Base-by-base conservation (phyloP, 2,888 invertebrate genomes). In the Mycalesis mineus region DNA sequence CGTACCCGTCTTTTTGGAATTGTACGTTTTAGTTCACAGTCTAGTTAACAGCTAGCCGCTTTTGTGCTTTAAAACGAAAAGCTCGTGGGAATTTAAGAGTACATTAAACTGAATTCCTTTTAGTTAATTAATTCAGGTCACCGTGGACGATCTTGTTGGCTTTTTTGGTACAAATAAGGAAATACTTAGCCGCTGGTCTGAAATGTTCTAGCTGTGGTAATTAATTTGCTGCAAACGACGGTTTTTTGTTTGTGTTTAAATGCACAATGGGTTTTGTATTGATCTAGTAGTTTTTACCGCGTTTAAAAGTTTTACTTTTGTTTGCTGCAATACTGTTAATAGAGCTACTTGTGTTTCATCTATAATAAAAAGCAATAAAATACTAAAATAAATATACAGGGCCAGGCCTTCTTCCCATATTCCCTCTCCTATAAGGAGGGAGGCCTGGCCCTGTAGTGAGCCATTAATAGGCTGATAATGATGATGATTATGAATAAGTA, bases 121-220 rank as follows among this genome's bases (percentile, higher is more conserved):
- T 41, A 50, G 50, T 40, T 60, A 60, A 57, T 60, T 60, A 57
- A 57, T 57, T 50, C 50, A 29, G 49, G 22, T 54, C 39, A 13
- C 37, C 41, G 17, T 29, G 39, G 7, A 28, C 39, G 31, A 42
- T 42, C 9, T 17, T 31, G 17, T 41, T 28, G 14, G 15, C 14
- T 29, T 41, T 50, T 22, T 52, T 29, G 14, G 33, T 52, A 33
- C 52, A 42, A 52, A 52, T 42, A 52, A 41, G 11, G 13, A 14
- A 50, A 50, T 29, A 14, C 36, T 42, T 42, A 13, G 22, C 28
- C 6, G 29, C 8, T n/a, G 13, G 7, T 7, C 31, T 31, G 14
- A n/a, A 28, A 9, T 45, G 45, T 45, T 45, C 31, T 31, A 45
- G 15, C 14, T 8, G 45, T 31, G 5, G 45, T 31, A 45, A 45